Conservation (phyloP, 2,113 vertebrate genomes). For the Entelurus aequoreus region DNA sequence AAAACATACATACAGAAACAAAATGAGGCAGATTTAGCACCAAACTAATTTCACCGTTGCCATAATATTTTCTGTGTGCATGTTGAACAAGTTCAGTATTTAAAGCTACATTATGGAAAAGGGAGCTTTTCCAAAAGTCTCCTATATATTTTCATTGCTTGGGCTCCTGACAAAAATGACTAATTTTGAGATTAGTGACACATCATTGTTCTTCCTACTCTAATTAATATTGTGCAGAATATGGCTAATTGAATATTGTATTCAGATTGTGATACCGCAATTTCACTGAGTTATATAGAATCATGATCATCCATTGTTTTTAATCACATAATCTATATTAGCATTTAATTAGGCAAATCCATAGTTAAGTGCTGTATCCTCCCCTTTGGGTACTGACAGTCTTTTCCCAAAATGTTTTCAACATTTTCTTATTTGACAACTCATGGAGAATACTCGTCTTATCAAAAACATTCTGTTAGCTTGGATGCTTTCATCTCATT, state of each 20-base stretch:
- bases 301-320: conserved; percentile 29
- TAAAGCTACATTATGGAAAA: too few relatives aligned
- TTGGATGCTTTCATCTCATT: conserved; percentile 32
- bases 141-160: too few relatives aligned
- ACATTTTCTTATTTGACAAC: background rate
- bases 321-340: conserved; percentile 33
- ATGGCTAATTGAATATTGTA: conserved; percentile 39
- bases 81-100: too few relatives aligned
- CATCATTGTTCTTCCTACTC: conserved; percentile 5
- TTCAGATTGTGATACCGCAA: conserved; percentile 21
- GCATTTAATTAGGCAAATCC: conserved; percentile 49
- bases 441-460: conserved; percentile 21
- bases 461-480: conserved; percentile 20
- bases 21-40: too few relatives aligned
- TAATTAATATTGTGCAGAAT: conserved; percentile 25
- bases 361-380: conserved; percentile 48
- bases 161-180: background rate
- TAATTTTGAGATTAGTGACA: conserved; percentile 2
- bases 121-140: too few relatives aligned
- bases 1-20: too few relatives aligned
- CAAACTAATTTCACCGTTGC: too few relatives aligned
- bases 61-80: too few relatives aligned
- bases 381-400: conserved; percentile 7
- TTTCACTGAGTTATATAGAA: conserved; percentile 34
- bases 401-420: conserved; percentile 26